Evolutionary conservation across 2,797 vertebrate genomes (phyloP).

Genomic region (Cynodonichthys magdalenae): DNA sequence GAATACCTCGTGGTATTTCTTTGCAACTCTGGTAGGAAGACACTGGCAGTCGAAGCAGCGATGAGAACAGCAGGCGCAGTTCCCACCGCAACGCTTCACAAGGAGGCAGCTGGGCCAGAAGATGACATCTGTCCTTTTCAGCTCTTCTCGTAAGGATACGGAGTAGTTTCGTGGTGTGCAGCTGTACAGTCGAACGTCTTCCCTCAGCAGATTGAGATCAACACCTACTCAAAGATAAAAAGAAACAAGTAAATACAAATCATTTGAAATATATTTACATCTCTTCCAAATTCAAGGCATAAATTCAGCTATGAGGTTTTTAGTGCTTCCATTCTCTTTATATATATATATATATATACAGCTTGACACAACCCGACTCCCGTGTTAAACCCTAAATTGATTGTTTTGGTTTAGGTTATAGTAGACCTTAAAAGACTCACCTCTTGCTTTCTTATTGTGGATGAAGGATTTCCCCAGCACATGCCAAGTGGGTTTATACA

Average conservation of each 20-base stretch:
- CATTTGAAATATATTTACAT: neutral
- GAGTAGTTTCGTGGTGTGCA: slow-evolving; percentile 98
- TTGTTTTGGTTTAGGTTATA: too few species aligned
- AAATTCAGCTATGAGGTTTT: neutral
- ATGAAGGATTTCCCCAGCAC: slow-evolving; percentile 94
- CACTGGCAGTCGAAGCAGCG: slow-evolving; percentile 94
- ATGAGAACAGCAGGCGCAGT: slow-evolving; percentile 94
- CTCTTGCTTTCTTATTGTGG: slow-evolving; percentile 92
- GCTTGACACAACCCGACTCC: neutral
- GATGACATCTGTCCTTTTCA: slow-evolving; percentile 93
- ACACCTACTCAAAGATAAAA: slow-evolving; percentile 66
- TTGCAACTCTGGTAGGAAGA: slow-evolving; percentile 87
- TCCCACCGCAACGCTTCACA: slow-evolving; percentile 96
- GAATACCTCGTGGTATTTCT: slow-evolving; percentile 95
- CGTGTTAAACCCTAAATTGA: neutral
- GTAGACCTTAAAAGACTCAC: slow-evolving; percentile 64
- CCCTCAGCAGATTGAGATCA: slow-evolving; percentile 92
- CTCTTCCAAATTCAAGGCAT: neutral
- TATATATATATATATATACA: too few species aligned
- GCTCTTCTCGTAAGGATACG: slow-evolving; percentile 92
- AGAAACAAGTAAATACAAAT: neutral
- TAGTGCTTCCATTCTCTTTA: neutral
- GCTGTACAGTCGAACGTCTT: slow-evolving; percentile 93
- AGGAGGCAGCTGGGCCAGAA: slow-evolving; percentile 98
- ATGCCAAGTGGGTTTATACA: slow-evolving; percentile 94